phyloP scores from a whole-genome alignment of 2,888 invertebrate species.

The Epirrita christyi region DNA sequence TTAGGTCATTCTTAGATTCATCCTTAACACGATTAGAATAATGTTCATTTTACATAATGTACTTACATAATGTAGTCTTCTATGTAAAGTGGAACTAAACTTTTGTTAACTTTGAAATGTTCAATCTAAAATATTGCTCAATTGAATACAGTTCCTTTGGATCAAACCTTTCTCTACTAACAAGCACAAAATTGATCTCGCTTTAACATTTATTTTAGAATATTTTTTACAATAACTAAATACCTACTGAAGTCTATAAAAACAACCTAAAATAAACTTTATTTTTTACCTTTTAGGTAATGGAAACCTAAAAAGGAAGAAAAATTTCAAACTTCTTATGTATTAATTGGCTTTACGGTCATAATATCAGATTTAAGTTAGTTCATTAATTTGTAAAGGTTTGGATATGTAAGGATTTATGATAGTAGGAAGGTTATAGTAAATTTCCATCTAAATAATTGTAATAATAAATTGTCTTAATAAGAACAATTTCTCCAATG shows the following conservation, averaged over 20 bases:
- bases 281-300: too few species aligned
- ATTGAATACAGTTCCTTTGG: slow-evolving; percentile 13
- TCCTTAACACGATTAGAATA: slow-evolving; percentile 8
- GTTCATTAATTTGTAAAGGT: slow-evolving; percentile 12
- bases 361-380: background rate
- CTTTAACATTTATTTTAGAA: slow-evolving; percentile 12
- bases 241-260: background rate
- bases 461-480: background rate
- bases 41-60: slow-evolving; percentile 8
- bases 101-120: too few species aligned
- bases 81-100: too few species aligned
- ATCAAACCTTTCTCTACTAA: slow-evolving; percentile 4
- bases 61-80: background rate
- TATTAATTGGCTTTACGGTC: background rate
- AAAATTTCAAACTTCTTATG: background rate
- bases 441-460: slow-evolving; percentile 3
- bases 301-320: too few species aligned
- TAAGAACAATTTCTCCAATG: slow-evolving; percentile 1
- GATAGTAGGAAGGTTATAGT: slow-evolving; percentile 3
- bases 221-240: slow-evolving; percentile 4
- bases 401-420: slow-evolving; percentile 14
- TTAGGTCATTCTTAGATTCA: slow-evolving; percentile 22
- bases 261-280: background rate
- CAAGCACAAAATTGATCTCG: slow-evolving; percentile 26
- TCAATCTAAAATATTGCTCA: slow-evolving; percentile 6